A percentile compares a stretch with the other conserved stretches of the same genome.
phyloP scores from a whole-genome alignment of 1,140 invertebrate species.

The Leptoteleia sp. region DNA sequence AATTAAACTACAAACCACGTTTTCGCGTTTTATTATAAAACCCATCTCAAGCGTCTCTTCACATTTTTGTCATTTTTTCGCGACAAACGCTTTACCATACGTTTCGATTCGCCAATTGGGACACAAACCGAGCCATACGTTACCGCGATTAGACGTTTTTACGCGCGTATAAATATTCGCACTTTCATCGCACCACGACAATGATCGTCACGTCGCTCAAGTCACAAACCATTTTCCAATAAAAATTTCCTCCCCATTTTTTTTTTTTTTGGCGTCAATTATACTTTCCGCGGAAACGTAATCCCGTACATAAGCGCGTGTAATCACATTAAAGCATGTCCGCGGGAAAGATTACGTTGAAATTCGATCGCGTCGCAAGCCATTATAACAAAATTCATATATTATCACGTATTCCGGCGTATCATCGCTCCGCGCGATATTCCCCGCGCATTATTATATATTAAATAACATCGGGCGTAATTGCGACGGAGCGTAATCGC shows the following conservation, averaged over 20 bases:
- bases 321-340: slow-evolving; percentile 18
- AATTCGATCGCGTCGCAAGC: slow-evolving; percentile 35
- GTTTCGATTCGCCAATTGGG: background rate
- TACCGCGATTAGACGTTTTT: background rate
- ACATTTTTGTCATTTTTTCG: no score
- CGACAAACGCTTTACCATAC: no score
- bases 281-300: slow-evolving; percentile 19
- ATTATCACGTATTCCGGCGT: slow-evolving; percentile 27
- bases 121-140: background rate
- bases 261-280: slow-evolving; percentile 14
- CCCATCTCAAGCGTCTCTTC: no score
- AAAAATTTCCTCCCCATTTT: no score
- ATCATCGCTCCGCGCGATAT: slow-evolving; percentile 7
- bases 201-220: no score
- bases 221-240: slow-evolving; percentile 9
- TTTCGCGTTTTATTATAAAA: no score
- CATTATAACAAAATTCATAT: slow-evolving; percentile 35
- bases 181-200: slow-evolving; percentile 17
- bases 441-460: background rate
- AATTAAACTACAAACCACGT: no score
- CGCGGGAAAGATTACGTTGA: background rate
- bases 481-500: background rate
- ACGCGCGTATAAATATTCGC: background rate
- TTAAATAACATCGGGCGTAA: slow-evolving; percentile 16
- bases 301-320: slow-evolving; percentile 26